A percentile compares a stretch with the other conserved stretches of the same genome.
Conservation (phyloP, 1,140 invertebrate genomes). For the Aphidius ervi region DNA sequence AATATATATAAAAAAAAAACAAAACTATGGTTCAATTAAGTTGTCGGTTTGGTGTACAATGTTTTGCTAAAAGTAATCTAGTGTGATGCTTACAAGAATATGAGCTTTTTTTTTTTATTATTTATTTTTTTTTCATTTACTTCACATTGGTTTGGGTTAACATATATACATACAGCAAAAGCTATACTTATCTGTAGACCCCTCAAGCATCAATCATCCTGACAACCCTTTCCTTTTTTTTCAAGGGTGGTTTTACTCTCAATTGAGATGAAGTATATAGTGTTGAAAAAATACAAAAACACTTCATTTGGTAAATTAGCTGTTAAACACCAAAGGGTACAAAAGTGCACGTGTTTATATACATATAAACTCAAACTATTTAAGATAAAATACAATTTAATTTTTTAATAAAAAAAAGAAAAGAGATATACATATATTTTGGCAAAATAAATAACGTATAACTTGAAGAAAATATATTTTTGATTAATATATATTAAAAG, state of each 20-base stretch:
- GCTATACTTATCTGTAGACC: conserved; percentile 14
- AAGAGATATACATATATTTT: no score
- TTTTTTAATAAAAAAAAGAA: no score
- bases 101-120: not conserved
- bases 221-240: conserved; percentile 44
- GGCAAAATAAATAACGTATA: no score
- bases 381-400: no score
- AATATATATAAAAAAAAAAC: not conserved
- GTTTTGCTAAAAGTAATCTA: not conserved
- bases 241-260: conserved; percentile 50
- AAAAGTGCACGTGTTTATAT: conserved; percentile 10
- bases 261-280: conserved; percentile 51
- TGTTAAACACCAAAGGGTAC: conserved; percentile 48
- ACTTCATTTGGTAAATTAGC: conserved; percentile 56
- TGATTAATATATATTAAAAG: no score
- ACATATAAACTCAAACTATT: no score
- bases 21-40: conserved; percentile 53
- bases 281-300: conserved; percentile 53
- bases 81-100: not conserved
- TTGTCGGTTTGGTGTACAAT: conserved; percentile 40
- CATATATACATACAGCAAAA: not conserved
- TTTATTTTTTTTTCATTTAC: no score
- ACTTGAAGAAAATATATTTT: no score
- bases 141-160: no score
- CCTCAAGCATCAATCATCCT: conserved; percentile 54